A percentile compares a stretch with the other conserved stretches of the same genome.
phyloP scores from a whole-genome alignment of 2,797 vertebrate species.

The Mycteria americana region DNA sequence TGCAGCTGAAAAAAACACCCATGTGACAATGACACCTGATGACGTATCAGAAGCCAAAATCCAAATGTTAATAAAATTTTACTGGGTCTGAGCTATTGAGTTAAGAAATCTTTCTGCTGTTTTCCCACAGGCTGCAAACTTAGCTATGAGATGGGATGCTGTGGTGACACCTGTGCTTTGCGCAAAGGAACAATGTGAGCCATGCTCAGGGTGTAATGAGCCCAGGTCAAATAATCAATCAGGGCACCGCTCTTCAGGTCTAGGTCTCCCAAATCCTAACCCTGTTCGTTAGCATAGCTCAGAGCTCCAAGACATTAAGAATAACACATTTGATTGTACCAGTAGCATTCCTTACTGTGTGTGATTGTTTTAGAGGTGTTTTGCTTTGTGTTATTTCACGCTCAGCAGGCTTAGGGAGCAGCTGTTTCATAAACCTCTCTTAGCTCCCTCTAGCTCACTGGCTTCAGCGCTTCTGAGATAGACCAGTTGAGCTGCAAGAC shows the following conservation, averaged over 20 bases:
- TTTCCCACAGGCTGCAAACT: not conserved
- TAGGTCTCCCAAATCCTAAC: not conserved
- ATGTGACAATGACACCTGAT: not conserved
- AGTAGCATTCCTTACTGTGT: not conserved
- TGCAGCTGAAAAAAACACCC: not conserved
- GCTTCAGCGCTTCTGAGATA: not conserved
- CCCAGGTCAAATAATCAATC: not conserved
- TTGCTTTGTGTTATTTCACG: not conserved
- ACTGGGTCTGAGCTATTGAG: not conserved
- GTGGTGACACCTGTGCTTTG: not conserved
- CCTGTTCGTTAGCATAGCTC: not conserved
- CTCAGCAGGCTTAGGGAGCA: not conserved
- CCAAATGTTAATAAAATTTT: not conserved
- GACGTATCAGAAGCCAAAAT: not conserved
- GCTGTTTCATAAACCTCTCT: not conserved
- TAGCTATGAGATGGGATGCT: not conserved
- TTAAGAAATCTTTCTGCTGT: not conserved
- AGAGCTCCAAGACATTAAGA: not conserved
- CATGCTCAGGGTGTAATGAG: not conserved
- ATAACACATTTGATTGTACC: not conserved
- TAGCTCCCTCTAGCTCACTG: not conserved
- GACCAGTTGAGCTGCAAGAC: not conserved
- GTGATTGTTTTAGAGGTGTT: not conserved
- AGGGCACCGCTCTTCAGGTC: not conserved
- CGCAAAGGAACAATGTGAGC: not conserved